phyloP scores from a whole-genome alignment of 2,797 vertebrate species.

The Pseudopleuronectes americanus region DNA sequence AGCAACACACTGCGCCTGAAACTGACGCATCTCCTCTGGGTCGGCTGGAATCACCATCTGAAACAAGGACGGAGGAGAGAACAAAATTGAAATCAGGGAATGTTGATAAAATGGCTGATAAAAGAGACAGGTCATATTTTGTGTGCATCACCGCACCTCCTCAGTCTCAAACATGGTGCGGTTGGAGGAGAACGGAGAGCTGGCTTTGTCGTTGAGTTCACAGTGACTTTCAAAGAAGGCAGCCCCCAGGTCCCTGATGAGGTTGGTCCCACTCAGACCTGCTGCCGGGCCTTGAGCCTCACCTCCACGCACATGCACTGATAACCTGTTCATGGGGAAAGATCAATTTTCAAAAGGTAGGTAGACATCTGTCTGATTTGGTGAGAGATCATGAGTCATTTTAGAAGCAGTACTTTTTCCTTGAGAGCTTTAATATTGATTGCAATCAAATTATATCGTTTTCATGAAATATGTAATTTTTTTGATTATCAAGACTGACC shows the following conservation, averaged over 20 bases:
- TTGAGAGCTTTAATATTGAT: not conserved
- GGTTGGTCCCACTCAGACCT: constrained; percentile 68
- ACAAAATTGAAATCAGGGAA: not conserved
- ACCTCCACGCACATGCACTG: constrained; percentile 83
- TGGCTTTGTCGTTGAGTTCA: constrained; percentile 87
- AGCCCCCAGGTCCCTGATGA: constrained; percentile 84
- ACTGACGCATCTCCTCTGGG: constrained; percentile 90
- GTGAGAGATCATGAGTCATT: not conserved
- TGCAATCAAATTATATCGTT: not conserved
- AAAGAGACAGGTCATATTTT: not conserved
- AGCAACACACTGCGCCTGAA: constrained; percentile 88
- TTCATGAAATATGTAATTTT: not conserved
- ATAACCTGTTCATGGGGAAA: constrained; percentile 77
- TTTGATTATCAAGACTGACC: constrained; percentile 59
- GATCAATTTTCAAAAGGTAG: not conserved
- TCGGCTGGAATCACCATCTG: constrained; percentile 97
- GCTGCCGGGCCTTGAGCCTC: constrained; percentile 66
- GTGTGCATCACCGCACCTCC: constrained; percentile 81
- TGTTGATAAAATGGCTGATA: not conserved
- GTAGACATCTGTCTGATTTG: not conserved
- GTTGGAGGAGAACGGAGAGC: constrained; percentile 93
- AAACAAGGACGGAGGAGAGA: not conserved
- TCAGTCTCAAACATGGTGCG: constrained; percentile 96
- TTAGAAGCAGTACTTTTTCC: not conserved
- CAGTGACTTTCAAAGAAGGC: constrained; percentile 90